Conservation (phyloP, 2,797 vertebrate species). For the Staurois parvus region DNA sequence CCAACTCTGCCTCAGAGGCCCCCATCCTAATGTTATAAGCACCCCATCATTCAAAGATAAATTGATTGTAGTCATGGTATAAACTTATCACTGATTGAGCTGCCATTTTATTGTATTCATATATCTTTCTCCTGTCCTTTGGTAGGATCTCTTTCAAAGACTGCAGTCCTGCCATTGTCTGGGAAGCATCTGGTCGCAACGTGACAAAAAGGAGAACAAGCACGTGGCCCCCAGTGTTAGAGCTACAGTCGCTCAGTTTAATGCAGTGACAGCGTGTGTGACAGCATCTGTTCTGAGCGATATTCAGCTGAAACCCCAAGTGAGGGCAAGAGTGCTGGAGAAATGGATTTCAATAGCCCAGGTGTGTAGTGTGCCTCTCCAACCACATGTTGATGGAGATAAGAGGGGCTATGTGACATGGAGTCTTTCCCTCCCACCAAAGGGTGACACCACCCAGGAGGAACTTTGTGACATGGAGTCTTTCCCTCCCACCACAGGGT, state of each 20-base stretch:
- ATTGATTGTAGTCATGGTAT: too few relatives aligned
- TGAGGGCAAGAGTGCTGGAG: constrained; percentile 82
- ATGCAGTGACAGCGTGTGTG: constrained; percentile 82
- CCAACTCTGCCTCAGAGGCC: too few relatives aligned
- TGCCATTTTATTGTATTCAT: neutral
- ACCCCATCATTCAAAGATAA: too few relatives aligned
- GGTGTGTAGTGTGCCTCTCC: constrained; percentile 67
- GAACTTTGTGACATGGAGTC: constrained; percentile 24
- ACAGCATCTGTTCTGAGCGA: constrained; percentile 79
- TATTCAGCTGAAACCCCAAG: constrained; percentile 64
- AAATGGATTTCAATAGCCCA: constrained; percentile 86
- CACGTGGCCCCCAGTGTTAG: constrained; percentile 82
- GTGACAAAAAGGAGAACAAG: constrained; percentile 82
- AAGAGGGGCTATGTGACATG: neutral
- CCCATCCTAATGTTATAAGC: too few relatives aligned
- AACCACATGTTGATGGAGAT: neutral
- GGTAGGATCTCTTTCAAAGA: constrained; percentile 81
- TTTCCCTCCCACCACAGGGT: constrained; percentile 17
- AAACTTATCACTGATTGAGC: too few relatives aligned
- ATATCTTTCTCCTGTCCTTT: neutral
- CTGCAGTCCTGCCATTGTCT: constrained; percentile 85
- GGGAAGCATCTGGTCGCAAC: constrained; percentile 87
- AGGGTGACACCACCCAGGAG: constrained; percentile 20
- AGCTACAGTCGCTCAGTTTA: constrained; percentile 87
- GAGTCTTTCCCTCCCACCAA: neutral